Conservation (phyloP, 1,140 invertebrate species). For the Drosophila nasuta region DNA sequence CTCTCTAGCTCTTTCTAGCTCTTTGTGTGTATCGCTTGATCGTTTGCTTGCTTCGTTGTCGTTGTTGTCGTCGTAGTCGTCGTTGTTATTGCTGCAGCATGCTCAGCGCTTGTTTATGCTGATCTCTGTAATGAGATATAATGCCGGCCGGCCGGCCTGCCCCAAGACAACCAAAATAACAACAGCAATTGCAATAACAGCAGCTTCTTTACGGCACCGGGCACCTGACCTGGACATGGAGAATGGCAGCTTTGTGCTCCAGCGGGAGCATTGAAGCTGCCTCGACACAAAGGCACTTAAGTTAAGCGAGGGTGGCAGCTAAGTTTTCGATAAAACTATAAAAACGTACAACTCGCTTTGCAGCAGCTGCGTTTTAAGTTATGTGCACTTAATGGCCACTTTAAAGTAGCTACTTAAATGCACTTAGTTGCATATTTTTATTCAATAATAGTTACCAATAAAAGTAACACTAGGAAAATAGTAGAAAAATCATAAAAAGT, state of each 20-base stretch:
- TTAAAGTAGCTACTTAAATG: no score
- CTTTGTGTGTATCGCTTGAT: slow-evolving; percentile 68
- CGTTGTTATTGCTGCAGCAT: slow-evolving; percentile 56
- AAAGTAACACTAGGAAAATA: no score
- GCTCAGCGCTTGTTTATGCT: slow-evolving; percentile 81
- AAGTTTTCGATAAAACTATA: not conserved
- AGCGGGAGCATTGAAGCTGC: slow-evolving; percentile 20
- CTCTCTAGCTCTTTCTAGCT: not conserved
- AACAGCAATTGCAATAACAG: slow-evolving; percentile 20
- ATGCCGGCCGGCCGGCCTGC: slow-evolving; percentile 74
- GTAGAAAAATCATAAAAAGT: no score
- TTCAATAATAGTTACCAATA: no score
- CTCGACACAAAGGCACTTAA: slow-evolving; percentile 24
- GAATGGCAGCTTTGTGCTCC: slow-evolving; percentile 38
- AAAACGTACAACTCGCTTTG: no score
- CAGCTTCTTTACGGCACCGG: slow-evolving; percentile 39
- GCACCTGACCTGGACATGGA: slow-evolving; percentile 47
- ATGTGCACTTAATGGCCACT: no score
- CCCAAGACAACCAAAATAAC: slow-evolving; percentile 39
- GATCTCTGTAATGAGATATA: slow-evolving; percentile 83
- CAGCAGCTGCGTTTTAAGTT: no score
- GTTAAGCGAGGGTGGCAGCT: slow-evolving; percentile 26
- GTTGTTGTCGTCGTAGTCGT: slow-evolving; percentile 1
- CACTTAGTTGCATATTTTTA: no score
- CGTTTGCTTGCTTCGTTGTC: slow-evolving; percentile 51